Conservation (phyloP, 2,888 invertebrate species). For the Melieria crassipennis region DNA sequence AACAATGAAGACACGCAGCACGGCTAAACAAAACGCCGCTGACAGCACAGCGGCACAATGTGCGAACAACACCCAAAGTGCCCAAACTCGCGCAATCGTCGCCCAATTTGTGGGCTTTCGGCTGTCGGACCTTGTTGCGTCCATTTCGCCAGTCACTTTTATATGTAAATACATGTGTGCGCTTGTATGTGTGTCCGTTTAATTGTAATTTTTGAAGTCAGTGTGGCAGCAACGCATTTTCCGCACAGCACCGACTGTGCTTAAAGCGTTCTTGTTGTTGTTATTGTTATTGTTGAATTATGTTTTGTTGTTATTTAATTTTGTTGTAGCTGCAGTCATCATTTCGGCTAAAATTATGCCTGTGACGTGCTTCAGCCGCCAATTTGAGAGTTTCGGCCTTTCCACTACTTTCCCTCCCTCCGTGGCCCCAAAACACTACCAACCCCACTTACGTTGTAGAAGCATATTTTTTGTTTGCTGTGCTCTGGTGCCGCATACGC, state of each 20-base stretch:
- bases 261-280: constrained; percentile 9
- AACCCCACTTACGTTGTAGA: too few species aligned
- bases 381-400: constrained; percentile 31
- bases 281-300: background rate
- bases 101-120: too few species aligned
- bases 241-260: background rate
- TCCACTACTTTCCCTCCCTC: background rate
- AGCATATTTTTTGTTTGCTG: background rate
- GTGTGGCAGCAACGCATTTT: constrained; percentile 2
- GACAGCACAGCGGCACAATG: constrained; percentile 24
- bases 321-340: constrained; percentile 12
- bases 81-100: background rate
- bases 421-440: too few species aligned
- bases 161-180: background rate
- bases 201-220: background rate
- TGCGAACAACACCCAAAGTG: constrained; percentile 30
- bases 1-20: background rate
- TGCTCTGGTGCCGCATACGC: background rate
- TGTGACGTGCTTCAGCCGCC: constrained; percentile 34
- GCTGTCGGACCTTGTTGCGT: too few species aligned
- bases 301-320: background rate
- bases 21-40: background rate
- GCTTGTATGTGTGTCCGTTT: background rate
- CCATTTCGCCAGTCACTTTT: too few species aligned
- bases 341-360: constrained; percentile 23